Evolutionary conservation across 1,140 invertebrate genomes (phyloP).

Genomic region (Hyphantria cunea): DNA sequence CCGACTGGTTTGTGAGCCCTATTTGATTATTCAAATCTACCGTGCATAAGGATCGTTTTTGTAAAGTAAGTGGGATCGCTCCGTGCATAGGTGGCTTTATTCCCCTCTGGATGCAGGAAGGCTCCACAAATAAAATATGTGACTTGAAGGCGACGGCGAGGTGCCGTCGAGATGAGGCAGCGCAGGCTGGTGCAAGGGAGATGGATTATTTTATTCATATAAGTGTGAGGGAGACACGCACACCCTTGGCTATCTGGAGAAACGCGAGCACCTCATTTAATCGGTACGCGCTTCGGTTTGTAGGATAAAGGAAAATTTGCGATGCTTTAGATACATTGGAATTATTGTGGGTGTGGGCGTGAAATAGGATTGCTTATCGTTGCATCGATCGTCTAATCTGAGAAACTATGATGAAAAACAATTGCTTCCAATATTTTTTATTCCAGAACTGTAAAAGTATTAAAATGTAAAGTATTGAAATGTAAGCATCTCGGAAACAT

Average conservation of each 20-base stretch:
- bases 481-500: no score
- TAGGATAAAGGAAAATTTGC: slow-evolving; percentile 69
- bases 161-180: slow-evolving; percentile 75
- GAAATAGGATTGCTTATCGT: slow-evolving; percentile 26
- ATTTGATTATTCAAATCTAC: slow-evolving; percentile 37
- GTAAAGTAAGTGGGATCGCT: slow-evolving; percentile 29
- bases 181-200: slow-evolving; percentile 58
- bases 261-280: slow-evolving; percentile 81
- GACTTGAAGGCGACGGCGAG: slow-evolving; percentile 78
- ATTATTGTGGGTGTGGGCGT: slow-evolving; percentile 30
- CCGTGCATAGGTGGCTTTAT: slow-evolving; percentile 64
- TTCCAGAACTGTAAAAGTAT: background rate
- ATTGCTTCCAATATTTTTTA: background rate
- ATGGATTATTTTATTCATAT: slow-evolving; percentile 26
- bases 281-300: slow-evolving; percentile 77
- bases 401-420: background rate
- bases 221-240: slow-evolving; percentile 50
- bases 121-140: slow-evolving; percentile 81
- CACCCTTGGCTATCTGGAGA: slow-evolving; percentile 75
- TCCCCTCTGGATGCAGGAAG: slow-evolving; percentile 77
- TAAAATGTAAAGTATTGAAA: no score
- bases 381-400: slow-evolving; percentile 5
- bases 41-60: slow-evolving; percentile 18
- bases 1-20: slow-evolving; percentile 34
- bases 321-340: slow-evolving; percentile 48